phyloP scores from a whole-genome alignment of 2,113 vertebrate genomes.

The Burhinus bistriatus region DNA sequence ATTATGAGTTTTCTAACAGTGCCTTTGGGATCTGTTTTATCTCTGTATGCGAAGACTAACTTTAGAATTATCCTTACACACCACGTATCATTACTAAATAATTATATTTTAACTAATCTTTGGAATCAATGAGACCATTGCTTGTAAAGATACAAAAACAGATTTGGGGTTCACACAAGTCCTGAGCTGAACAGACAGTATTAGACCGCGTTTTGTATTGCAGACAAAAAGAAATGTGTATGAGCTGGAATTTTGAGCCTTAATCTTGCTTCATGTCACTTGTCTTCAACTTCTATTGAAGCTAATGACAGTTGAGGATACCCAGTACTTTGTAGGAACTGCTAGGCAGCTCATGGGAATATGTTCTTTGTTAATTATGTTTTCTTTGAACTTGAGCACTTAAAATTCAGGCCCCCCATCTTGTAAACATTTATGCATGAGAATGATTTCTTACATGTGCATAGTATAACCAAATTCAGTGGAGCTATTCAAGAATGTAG shows the following conservation, averaged over 20 bases:
- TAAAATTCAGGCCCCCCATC: neutral
- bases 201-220: neutral
- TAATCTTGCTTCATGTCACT: neutral
- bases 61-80: neutral
- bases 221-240: neutral
- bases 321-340: neutral
- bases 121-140: neutral
- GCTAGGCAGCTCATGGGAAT: conserved; percentile 19
- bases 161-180: neutral
- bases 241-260: neutral
- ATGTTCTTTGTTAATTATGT: neutral
- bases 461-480: neutral
- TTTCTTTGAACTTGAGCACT: conserved; percentile 19
- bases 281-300: neutral
- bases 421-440: neutral
- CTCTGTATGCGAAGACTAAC: neutral
- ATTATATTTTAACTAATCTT: neutral
- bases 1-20: neutral
- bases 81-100: neutral
- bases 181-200: neutral
- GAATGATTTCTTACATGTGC: neutral
- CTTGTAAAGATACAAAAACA: neutral
- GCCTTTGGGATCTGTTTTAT: neutral
- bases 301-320: neutral
- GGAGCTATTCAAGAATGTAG: neutral